A percentile compares a stretch with the other conserved stretches of the same genome.
Conservation (phyloP, 1,140 invertebrate genomes). For the Penaeus indicus region DNA sequence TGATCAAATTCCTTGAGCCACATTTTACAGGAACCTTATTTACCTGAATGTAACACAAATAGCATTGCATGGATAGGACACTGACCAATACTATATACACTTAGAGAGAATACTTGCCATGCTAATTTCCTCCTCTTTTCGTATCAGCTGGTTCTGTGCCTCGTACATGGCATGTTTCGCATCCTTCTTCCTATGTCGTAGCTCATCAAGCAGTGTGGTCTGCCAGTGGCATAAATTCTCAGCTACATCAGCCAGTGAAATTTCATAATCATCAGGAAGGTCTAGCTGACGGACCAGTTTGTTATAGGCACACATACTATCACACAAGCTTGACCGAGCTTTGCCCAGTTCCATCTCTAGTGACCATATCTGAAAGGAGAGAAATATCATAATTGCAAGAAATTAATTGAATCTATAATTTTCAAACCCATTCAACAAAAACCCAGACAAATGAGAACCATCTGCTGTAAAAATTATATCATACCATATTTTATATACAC, state of each 20-base stretch:
- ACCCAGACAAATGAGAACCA: too few relatives aligned
- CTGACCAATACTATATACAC: background rate
- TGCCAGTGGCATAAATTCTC: background rate
- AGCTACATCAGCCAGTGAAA: background rate
- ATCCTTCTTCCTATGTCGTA: background rate
- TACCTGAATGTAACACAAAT: background rate
- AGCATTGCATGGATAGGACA: background rate
- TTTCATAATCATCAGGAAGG: background rate
- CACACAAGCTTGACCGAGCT: background rate
- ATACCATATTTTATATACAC: too few relatives aligned
- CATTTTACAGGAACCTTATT: background rate
- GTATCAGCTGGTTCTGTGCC: background rate
- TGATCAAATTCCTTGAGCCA: background rate
- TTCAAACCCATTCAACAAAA: too few relatives aligned
- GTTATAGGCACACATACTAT: background rate
- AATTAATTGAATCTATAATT: too few relatives aligned
- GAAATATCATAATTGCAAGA: too few relatives aligned
- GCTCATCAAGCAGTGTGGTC: background rate
- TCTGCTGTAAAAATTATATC: too few relatives aligned
- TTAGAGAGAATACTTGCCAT: background rate
- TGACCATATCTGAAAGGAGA: background rate
- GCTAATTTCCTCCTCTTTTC: background rate
- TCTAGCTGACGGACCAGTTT: background rate
- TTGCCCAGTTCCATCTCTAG: background rate
- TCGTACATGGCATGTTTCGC: background rate